Base-by-base conservation (phyloP, 1,140 invertebrate species). In the Aphis craccivora region DNA sequence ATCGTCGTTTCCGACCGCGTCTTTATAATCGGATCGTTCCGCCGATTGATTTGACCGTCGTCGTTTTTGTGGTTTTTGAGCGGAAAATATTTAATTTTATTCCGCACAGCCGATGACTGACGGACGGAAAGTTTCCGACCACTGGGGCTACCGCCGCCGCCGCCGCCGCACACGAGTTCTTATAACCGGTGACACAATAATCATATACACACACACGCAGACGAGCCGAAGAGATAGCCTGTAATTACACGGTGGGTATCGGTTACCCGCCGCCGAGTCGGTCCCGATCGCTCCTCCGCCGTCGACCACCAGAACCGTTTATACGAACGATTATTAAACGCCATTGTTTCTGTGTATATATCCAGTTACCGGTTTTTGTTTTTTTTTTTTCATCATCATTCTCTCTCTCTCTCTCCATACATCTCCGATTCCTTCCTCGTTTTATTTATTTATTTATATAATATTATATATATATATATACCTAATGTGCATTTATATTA, bases 231-330 rank as follows among this genome's bases (percentile, higher is more conserved):
- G 45, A 86, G n/a, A 93, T 53, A 86, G 91, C 91, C 76, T 86
- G 81, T 93, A 93, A 93, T 93, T 93, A 93, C 91, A 93, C 91
- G 91, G 91, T 93, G 91, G 90, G 91, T 93, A 93, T 93, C 91
- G 91, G 91, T 93, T 93, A 93, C 91, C 91, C 76, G 87, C 87
- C 87, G 87, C 87, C 30, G 87, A 7, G 88, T 89, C 88, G n/a
- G 90, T 91, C 37, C 90, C 60, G 67, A 81, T 91, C 90, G 67
- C 67, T n/a, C 53, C 89, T 35, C 88, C 88, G 18, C 90, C 55
- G 30, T 43, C 90, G 55, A 43, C 60, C 51, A 23, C 37, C 55
- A 67, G 40, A 91, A 91, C 43, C 91, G 91, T 93, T 93, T 93
- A 93, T 93, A 93, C 91, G 60, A 92, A 76, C 91, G 91, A 84